Conservation (phyloP, 2,113 vertebrate species). For the Corythaeola cristata region DNA sequence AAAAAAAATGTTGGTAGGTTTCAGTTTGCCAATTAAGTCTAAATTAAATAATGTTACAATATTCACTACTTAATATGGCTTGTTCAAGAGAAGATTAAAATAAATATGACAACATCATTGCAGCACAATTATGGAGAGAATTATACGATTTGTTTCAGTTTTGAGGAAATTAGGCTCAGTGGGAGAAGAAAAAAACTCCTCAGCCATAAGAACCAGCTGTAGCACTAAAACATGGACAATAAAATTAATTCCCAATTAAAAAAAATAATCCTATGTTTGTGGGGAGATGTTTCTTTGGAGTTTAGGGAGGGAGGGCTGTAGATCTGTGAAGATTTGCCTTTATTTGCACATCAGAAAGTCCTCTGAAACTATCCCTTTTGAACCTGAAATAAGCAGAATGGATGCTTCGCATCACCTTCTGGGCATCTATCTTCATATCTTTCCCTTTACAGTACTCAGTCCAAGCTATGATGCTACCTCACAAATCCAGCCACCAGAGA, state of each 20-base stretch:
- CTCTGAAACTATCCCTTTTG: not conserved
- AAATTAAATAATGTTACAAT: not conserved
- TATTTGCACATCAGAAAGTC: not conserved
- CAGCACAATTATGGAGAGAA: not conserved
- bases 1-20: not conserved
- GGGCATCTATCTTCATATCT: not conserved
- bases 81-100: constrained; percentile 22
- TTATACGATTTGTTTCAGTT: not conserved
- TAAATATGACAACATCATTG: not conserved
- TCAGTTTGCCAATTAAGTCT: not conserved
- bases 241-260: not conserved
- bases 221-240: not conserved
- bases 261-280: not conserved
- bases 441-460: not conserved
- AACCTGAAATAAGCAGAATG: not conserved
- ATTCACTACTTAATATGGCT: not conserved
- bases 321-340: not conserved
- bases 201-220: not conserved
- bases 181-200: not conserved
- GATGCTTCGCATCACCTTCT: not conserved
- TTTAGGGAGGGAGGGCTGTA: not conserved
- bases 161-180: not conserved
- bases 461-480: not conserved
- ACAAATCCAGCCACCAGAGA: not conserved
- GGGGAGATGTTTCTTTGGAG: not conserved